These are phyloP conservation scores for Ciconia maguari DNA, from an alignment of 2,113 vertebrate genomes.

Conservation along the genomic window DNA sequence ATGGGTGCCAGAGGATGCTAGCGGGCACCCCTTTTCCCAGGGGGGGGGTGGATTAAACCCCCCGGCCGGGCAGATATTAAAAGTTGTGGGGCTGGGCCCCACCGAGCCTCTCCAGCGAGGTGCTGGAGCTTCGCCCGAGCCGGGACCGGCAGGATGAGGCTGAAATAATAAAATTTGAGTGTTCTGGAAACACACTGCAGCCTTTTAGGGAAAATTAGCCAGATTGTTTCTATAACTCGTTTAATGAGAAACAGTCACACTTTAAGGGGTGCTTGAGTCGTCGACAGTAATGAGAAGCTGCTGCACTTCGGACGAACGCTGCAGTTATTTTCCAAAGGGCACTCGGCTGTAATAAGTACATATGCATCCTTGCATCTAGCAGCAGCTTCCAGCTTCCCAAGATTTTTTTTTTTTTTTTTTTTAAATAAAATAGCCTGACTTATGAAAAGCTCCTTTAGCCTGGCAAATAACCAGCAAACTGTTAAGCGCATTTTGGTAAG, in stretches of 20 bases:
- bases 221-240: not conserved
- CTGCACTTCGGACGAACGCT: not conserved
- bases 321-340: not conserved
- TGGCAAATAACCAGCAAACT: not conserved
- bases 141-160: not conserved
- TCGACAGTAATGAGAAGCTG: not conserved
- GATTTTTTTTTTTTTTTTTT: not conserved
- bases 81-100: not conserved
- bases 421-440: not conserved
- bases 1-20: not conserved
- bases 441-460: not conserved
- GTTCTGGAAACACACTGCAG: not conserved
- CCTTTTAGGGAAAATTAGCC: conserved; percentile 6
- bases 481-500: not conserved
- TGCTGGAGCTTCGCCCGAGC: not conserved
- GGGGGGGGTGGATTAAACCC: not conserved
- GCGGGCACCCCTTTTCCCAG: accelerated
- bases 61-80: accelerated
- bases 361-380: not conserved
- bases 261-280: not conserved
- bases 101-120: not conserved
- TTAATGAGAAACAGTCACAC: not conserved
- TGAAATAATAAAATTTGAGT: not conserved
- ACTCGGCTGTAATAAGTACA: not conserved
- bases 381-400: not conserved